phyloP scores from a whole-genome alignment of 2,113 vertebrate genomes.

The Mesoclemmys tuberculata region DNA sequence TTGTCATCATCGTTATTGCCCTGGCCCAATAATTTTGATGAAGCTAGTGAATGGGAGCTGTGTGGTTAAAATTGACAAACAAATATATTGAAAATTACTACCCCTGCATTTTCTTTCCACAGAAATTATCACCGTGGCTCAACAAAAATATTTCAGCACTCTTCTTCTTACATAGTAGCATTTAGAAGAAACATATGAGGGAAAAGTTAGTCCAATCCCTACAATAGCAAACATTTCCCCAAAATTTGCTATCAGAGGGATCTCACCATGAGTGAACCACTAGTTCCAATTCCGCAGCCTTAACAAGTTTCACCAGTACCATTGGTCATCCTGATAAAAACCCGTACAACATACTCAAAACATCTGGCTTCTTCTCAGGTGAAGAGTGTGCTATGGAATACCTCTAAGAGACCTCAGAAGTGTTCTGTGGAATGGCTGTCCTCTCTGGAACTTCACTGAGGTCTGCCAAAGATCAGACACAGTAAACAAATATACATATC shows the following conservation, averaged over 20 bases:
- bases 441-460: neutral
- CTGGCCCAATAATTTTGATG: neutral
- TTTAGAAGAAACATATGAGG: neutral
- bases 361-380: neutral
- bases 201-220: neutral
- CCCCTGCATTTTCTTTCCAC: neutral
- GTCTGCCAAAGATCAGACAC: neutral
- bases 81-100: neutral
- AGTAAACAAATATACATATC: neutral
- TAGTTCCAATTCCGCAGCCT: neutral
- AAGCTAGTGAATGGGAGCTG: neutral
- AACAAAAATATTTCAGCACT: neutral
- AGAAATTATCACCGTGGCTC: neutral
- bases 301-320: neutral
- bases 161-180: neutral
- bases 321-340: neutral
- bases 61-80: neutral
- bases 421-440: neutral
- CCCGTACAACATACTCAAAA: neutral
- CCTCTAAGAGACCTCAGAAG: neutral
- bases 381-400: neutral
- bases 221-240: neutral
- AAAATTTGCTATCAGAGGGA: neutral
- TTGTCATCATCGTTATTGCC: neutral
- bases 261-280: neutral